Evolutionary conservation across 2,113 vertebrate genomes (phyloP).

Genomic region (Hemicordylus capensis): DNA sequence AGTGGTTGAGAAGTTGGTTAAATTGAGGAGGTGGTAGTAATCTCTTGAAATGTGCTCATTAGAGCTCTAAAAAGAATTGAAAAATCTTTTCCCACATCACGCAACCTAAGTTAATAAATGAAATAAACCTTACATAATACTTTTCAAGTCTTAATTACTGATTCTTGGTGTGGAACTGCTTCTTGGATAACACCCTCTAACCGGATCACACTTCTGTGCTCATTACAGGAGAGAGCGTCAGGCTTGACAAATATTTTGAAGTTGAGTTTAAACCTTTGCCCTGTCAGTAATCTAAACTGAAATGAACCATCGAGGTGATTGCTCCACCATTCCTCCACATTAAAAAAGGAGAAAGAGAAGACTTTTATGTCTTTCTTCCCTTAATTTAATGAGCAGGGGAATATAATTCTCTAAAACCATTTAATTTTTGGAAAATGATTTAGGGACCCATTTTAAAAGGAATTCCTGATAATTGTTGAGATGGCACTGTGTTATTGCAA

Average conservation of each 20-base stretch:
- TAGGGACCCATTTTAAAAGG: background rate
- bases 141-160: constrained; percentile 58
- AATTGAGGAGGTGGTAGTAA: constrained; percentile 69
- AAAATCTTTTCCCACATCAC: constrained; percentile 66
- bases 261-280: constrained; percentile 51
- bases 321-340: background rate
- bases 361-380: background rate
- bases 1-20: constrained; percentile 63
- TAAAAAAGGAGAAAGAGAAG: background rate
- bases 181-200: constrained; percentile 43
- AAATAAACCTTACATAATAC: constrained; percentile 35
- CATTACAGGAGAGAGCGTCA: constrained; percentile 30
- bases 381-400: background rate
- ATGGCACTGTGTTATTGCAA: background rate
- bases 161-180: constrained; percentile 38
- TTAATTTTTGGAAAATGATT: background rate
- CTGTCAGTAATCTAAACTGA: constrained; percentile 51
- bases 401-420: background rate
- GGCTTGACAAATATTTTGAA: constrained; percentile 48
- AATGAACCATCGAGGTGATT: constrained; percentile 20
- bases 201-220: background rate
- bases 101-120: constrained; percentile 60
- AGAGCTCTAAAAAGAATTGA: constrained; percentile 63
- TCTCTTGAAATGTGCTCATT: constrained; percentile 75
- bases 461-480: background rate